These are phyloP conservation scores for Latheticus oryzae DNA, from an alignment of 2,888 invertebrate genomes.

Conservation along the genomic window DNA sequence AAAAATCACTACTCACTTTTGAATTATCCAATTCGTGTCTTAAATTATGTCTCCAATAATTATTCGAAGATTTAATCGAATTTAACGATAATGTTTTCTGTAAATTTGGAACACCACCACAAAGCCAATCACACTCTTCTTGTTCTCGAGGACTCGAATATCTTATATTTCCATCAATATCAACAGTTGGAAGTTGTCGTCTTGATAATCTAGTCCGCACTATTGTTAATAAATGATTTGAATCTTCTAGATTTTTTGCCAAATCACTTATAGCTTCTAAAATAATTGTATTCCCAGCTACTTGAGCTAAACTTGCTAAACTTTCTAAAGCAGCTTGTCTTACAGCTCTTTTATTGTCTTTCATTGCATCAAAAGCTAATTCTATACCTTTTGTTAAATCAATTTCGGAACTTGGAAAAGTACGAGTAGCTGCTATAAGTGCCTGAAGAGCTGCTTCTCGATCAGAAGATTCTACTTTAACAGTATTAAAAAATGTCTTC, in stretches of 20 bases:
- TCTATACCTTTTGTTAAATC: slow-evolving; percentile 66
- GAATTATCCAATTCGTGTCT: slow-evolving; percentile 47
- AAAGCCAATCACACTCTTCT: slow-evolving; percentile 83
- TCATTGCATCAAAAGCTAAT: slow-evolving; percentile 60
- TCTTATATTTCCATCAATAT: slow-evolving; percentile 78
- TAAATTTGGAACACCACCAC: slow-evolving; percentile 65
- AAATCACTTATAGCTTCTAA: slow-evolving; percentile 71
- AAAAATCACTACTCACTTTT: slow-evolving; percentile 4
- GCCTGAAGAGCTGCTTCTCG: slow-evolving; percentile 79
- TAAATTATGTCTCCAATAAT: slow-evolving; percentile 60
- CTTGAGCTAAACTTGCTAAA: slow-evolving; percentile 81
- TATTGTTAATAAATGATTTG: slow-evolving; percentile 74
- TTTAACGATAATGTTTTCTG: slow-evolving; percentile 27
- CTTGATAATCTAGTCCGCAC: slow-evolving; percentile 79
- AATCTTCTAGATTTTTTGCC: slow-evolving; percentile 58
- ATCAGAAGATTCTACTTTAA: slow-evolving; percentile 56
- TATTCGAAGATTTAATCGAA: slow-evolving; percentile 44
- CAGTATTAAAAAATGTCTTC: slow-evolving; percentile 47
- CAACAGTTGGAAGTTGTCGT: slow-evolving; percentile 78
- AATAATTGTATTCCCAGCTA: slow-evolving; percentile 73
- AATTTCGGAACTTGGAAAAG: slow-evolving; percentile 82
- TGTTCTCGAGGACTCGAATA: slow-evolving; percentile 73
- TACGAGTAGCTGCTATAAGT: slow-evolving; percentile 80
- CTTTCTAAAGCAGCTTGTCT: slow-evolving; percentile 84
- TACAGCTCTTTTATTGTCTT: slow-evolving; percentile 77